Base-by-base conservation (phyloP, 1,140 invertebrate species). In the Linepithema humile region DNA sequence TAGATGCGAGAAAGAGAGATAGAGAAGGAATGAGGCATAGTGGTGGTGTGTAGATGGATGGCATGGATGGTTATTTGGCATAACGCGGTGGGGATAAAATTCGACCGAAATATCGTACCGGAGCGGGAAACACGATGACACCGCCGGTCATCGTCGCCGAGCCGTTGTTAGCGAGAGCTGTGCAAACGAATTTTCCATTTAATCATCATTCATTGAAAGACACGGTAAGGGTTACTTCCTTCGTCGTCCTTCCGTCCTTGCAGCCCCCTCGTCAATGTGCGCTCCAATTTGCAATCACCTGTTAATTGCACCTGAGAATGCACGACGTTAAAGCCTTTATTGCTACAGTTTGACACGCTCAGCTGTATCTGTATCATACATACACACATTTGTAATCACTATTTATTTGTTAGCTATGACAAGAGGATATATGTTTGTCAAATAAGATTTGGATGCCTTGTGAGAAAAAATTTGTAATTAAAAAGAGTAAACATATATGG, bases 11-110 rank as follows among this genome's bases (percentile, higher is more conserved):
- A n/a, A 23, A 17, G 62, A 38, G 20, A 82, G 69, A 40, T 29
- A n/a, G 40, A n/a, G 9, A n/a, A 23, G 6, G 62, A 38, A 15
- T 73, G 69, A 40, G 40, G 17, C 55, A 23, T n/a, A 57, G 17
- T 32, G 15, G 59, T 17, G 40, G 35, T n/a, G 23, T 26, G 12
- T 43, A 40, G 43, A 55, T 26, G 26, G 45, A 73, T 38, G 38
- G n/a, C n/a, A n/a, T n/a, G n/a, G n/a, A n/a, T n/a, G 26, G 6
- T 78, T 67, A 67, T 78, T 32, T 35, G 6, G 23, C 32, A 67
- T 67, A 78, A 78, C 40, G 82, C 45, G 62, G 85, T 87, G 85
- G 85, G 85, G 85, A 89, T 89, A 73, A 75, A 62, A 32, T 67
- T 45, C 20, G 60, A 57, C 78, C 72, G 55, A 89, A 85, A 86